A percentile compares a stretch with the other conserved stretches of the same genome.
Conservation (phyloP, 1,140 invertebrate genomes). For the Macrostomum lignano region DNA sequence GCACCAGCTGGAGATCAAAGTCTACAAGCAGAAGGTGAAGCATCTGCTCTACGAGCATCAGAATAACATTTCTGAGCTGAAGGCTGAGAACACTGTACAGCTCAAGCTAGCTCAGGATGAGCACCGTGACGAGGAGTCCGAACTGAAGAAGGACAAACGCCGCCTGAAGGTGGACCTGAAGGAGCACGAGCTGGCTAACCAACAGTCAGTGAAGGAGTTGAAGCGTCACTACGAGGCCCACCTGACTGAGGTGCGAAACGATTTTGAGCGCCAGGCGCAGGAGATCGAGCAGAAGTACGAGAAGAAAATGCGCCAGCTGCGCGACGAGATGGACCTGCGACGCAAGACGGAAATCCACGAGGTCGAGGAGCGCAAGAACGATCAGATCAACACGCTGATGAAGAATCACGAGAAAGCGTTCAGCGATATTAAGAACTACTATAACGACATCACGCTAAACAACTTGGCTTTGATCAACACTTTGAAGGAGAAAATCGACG, state of each 20-base stretch:
- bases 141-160: constrained; percentile 47
- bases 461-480: constrained; percentile 52
- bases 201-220: constrained; percentile 32
- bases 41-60: constrained; percentile 68
- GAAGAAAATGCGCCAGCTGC: constrained; percentile 40
- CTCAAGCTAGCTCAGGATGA: constrained; percentile 44
- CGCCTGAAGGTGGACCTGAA: constrained; percentile 40
- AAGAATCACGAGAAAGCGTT: constrained; percentile 53
- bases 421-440: constrained; percentile 62
- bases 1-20: constrained; percentile 54
- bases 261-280: constrained; percentile 42
- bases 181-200: constrained; percentile 37
- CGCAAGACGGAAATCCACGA: constrained; percentile 40
- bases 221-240: constrained; percentile 34
- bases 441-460: constrained; percentile 65
- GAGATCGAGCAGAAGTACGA: constrained; percentile 53
- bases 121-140: constrained; percentile 41
- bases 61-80: constrained; percentile 43
- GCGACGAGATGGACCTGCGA: constrained; percentile 42
- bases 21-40: constrained; percentile 67
- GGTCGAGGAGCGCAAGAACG: constrained; percentile 60
- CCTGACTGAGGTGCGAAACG: constrained; percentile 32
- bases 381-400: constrained; percentile 47
- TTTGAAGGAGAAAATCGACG: constrained; percentile 52
- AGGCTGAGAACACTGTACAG: constrained; percentile 43